Evolutionary conservation across 2,888 invertebrate species (phyloP), one percentile per base, ranked within the genome.

Genomic region (Neria commutata): DNA sequence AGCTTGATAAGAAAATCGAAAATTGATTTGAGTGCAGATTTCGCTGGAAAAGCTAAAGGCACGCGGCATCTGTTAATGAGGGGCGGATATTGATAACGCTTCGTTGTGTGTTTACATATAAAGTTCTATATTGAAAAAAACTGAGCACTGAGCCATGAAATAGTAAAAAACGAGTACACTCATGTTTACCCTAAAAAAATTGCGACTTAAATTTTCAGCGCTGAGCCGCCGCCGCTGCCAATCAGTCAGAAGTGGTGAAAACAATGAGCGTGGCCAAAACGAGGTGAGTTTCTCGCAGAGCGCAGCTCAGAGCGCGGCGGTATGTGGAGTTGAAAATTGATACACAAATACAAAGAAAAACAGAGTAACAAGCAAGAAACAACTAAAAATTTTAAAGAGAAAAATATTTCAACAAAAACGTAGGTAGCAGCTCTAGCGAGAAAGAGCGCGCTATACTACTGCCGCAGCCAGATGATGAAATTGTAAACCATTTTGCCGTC

Each of bases 181-280:
- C 16, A 8, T 42, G 42, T 42, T 42, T 42, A 42, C 42, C 17
- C 5, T 19, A 37, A 37, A 42, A 42, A 42, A 42, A 42, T 42
- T 42, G 42, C 42, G 42, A 42, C 42, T 42, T 42, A 42, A 42
- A 42, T 42, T 42, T 37, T 37, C n/a, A 37, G n/a, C n/a, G n/a
- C n/a, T 37, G 37, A 37, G 37, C 10, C 37, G n/a, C 29, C 6
- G 11, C n/a, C 11, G 29, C 29, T 29, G 29, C 29, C 29, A 42
- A 42, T 42, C 8, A 37, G 42, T 5, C 6, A 42, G 4, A 42
- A 42, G 21, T 5, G 5, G 14, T 8, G 6, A 42, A 19, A 17
- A 21, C 17, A 42, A 42, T 8, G 17, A 42, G 21, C 21, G 14
- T 42, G 42, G 42, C 42, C 21, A 17, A 42, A 19, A 42, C 21